Evolutionary conservation across 2,797 vertebrate genomes (phyloP), one percentile per base, ranked within the genome.

Genomic region (Thamnophis elegans): DNA sequence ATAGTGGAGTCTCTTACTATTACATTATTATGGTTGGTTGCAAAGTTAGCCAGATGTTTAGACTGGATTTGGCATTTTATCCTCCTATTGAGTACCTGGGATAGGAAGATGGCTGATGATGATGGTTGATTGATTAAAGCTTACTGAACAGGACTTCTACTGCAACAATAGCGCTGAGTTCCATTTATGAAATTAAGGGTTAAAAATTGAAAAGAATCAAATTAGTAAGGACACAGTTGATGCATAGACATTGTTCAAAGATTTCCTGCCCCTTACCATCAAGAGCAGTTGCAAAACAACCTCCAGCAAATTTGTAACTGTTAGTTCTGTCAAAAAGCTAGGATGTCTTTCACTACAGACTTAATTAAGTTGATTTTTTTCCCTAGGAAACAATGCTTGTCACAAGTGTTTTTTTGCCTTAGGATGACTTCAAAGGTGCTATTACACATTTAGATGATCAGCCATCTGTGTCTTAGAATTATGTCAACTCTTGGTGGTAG

Each of bases 351-450:
- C 94, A 94, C 16, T 1, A 20, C 90, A 93, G 94, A 47, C 91
- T 94, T 96, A 95, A 97, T 96, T 96, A 96, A 97, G 92, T 36
- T 53, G 93, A 92, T 94, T 96, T 94, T 96, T 26, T 91, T 95
- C 95, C 95, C 94, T 94, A 92, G 90, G 92, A 96, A 95, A 96
- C 93, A 96, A 93, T 62, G 60, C 92, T 93, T 96, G 94, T 95
- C 96, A 95, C 60, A 94, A 96, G 92, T 2, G 0, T 56, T 88
- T 89, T 95, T 94, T 95, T 93, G 91, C 94, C 95, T 82, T 47
- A 95, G 95, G 96, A 93, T 90, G 88, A 58, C 86, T 91, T 94
- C 88, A 89, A 94, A 95, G 95, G 92, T 93, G 94, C 88, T 94
- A 73, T 96, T 93, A 95, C 94, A 96, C 95, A 90, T 93, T 94